Evolutionary conservation across 2,888 invertebrate genomes (phyloP), one percentile per base, ranked within the genome.

Genomic region (Cephus nigrinus): DNA sequence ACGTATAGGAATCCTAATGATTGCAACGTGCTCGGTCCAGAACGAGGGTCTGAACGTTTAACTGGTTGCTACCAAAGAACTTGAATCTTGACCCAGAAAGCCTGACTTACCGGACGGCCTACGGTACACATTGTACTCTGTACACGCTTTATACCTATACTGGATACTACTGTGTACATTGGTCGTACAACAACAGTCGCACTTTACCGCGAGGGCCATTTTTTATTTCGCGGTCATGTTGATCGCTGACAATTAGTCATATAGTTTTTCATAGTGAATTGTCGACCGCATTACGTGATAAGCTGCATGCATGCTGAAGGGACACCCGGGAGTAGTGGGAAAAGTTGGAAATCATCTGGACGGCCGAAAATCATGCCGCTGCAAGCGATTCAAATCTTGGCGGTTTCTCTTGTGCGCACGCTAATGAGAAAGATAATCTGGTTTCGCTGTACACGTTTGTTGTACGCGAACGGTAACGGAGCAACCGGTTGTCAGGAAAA

Each of bases 31-130:
- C 55, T 73, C 40, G 34, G n/a, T 72, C 69, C 69, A 69, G 69
- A 40, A 55, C 71, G 71, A 71, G 31, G 71, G 71, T 71, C 71
- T 9, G 71, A 71, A 33, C 71, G 73, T 73, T 75, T 35, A 73
- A 76, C 68, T 73, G 73, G 68, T 76, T 68, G 75, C 73, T 71
- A 86, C 85, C 87, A 85, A 87, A 87, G 88, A 89, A 89, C 89
- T 88, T 89, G 89, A 88, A 87, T 89, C 89, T 89, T 89, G 89
- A 89, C 88, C 89, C 86, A 89, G 88, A 89, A 85, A 85, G 84
- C 84, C 83, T 82, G 84, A 82, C 85, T 82, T 75, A 83, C 80
- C 83, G 82, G 82, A 79, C 83, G 80, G 71, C 71, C 32, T 31
- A 71, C 71, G 71, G 30, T 71, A 33, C 55, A 55, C 55, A 55